These are phyloP conservation scores for Eulimnadia texana DNA, from an alignment of 1,140 invertebrate genomes.

Conservation along the genomic window DNA sequence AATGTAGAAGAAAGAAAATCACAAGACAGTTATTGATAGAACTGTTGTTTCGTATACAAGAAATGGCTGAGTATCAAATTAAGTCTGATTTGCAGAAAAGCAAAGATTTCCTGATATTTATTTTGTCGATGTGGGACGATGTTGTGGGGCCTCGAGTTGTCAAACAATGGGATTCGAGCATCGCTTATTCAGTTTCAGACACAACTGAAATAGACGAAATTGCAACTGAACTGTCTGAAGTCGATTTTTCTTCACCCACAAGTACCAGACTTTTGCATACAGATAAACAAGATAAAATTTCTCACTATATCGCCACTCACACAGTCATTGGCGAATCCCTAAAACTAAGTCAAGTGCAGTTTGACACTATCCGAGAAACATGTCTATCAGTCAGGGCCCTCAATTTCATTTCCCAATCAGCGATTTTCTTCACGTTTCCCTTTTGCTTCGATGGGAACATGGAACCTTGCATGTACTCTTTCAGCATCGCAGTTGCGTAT, in stretches of 20 bases:
- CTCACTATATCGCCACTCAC: background rate
- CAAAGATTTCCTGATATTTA: background rate
- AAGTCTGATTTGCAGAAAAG: background rate
- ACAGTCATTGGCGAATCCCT: background rate
- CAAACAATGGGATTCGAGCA: slow-evolving; percentile 2
- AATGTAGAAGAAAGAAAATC: no score
- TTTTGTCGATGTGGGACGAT: slow-evolving; percentile 4
- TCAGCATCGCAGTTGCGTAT: background rate
- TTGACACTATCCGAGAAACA: background rate
- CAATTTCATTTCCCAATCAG: background rate
- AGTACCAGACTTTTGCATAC: background rate
- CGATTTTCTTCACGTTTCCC: background rate
- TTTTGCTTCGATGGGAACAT: background rate
- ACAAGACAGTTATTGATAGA: no score
- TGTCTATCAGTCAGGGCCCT: background rate
- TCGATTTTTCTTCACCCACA: background rate
- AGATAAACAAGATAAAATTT: slow-evolving; percentile 1
- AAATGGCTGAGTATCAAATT: no score
- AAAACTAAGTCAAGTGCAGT: background rate
- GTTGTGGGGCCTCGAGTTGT: slow-evolving; percentile 4
- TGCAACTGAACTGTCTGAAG: background rate
- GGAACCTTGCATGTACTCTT: background rate
- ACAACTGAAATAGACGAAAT: slow-evolving; percentile 2
- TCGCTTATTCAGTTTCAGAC: background rate
- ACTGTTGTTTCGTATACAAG: no score